Evolutionary conservation across 2,888 invertebrate species (phyloP).

Genomic region (Cataglyphis albicans): DNA sequence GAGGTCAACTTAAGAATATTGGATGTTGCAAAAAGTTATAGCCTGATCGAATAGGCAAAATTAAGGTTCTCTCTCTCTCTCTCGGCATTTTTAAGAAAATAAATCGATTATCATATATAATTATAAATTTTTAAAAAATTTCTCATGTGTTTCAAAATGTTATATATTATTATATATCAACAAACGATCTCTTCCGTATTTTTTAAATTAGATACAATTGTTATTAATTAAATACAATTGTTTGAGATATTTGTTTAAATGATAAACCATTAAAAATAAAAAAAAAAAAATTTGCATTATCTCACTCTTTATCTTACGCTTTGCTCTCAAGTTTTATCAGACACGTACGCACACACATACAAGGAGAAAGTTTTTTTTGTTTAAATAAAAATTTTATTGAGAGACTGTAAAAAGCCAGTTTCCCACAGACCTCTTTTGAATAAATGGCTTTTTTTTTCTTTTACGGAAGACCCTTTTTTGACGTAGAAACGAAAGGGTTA

Average conservation of each 20-base stretch:
- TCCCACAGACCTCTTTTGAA: constrained; percentile 69
- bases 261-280: background rate
- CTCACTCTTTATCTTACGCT: background rate
- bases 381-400: constrained; percentile 57
- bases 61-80: background rate
- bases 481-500: constrained; percentile 67
- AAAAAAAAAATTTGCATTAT: background rate
- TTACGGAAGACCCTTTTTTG: constrained; percentile 56
- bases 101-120: background rate
- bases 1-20: constrained; percentile 71
- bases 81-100: background rate
- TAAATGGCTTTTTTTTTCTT: constrained; percentile 68
- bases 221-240: background rate
- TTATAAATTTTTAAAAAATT: background rate
- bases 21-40: constrained; percentile 67
- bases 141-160: background rate
- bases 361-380: constrained; percentile 2
- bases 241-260: background rate
- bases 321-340: background rate
- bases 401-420: constrained; percentile 61
- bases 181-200: background rate
- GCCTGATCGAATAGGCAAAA: background rate
- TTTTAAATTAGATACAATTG: background rate
- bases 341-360: background rate
- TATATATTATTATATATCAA: background rate